A percentile compares a stretch with the other conserved stretches of the same genome.
These are phyloP conservation scores for Trachemys scripta DNA, from an alignment of 2,113 vertebrate genomes.

Conservation along the genomic window DNA sequence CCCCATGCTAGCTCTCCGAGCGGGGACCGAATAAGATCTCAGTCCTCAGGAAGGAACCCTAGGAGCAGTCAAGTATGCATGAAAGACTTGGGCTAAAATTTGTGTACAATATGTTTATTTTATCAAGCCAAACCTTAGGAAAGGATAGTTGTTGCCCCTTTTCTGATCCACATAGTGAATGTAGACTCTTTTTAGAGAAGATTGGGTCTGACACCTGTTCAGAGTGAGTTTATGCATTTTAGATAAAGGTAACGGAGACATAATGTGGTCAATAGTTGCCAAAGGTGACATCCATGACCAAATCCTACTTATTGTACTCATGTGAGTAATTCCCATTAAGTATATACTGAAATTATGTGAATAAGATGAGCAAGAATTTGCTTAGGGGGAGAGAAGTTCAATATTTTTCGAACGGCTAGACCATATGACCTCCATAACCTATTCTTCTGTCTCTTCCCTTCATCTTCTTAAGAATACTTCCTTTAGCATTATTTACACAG, in stretches of 20 bases:
- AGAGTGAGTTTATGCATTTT: background rate
- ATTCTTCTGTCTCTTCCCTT: background rate
- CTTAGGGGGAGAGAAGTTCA: background rate
- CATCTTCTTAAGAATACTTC: background rate
- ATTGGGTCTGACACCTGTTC: background rate
- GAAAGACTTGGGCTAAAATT: background rate
- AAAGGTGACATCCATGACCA: background rate
- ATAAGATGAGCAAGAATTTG: background rate
- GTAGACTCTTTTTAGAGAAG: background rate
- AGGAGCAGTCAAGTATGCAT: rapidly evolving
- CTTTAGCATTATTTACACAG: background rate
- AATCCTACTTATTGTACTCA: background rate
- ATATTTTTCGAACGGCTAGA: background rate
- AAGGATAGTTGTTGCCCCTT: background rate
- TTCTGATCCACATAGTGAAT: rapidly evolving
- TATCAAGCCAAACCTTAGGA: rapidly evolving
- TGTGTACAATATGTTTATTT: background rate
- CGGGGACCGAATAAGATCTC: background rate
- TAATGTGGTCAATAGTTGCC: background rate
- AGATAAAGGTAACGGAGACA: background rate
- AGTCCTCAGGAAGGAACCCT: background rate
- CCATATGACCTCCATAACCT: background rate
- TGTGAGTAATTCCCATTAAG: rapidly evolving
- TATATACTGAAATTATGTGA: background rate
- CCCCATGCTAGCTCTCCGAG: no score